Base-by-base conservation (phyloP, 2,113 vertebrate genomes). In the Centropus unirufus region DNA sequence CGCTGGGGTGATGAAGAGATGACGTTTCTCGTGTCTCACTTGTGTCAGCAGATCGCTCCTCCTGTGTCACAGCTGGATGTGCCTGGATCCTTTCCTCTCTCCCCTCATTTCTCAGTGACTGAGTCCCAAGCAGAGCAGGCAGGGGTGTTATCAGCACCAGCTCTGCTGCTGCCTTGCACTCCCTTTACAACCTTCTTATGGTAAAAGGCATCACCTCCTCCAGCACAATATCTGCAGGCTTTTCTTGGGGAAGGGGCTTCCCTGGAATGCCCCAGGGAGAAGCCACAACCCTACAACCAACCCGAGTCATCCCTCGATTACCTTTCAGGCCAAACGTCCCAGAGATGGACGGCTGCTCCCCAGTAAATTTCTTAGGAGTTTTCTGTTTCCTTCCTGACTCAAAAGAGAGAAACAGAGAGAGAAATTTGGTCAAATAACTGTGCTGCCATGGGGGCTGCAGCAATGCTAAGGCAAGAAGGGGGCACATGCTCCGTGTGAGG, bases 301-400 rank as follows among this genome's bases (percentile, higher is more conserved):
- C 27, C 9, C 40, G 32, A 61, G 68, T 2, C 4, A 0, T 9
- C 32, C 29, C 42, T 21, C 3, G 21, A 62, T 96, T 97, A 99
- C 99, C 99, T 99, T 99, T 99, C 94, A 99, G 96, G 86, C 99
- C 99, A 80, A 99, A 99, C 0, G 99, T 99, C 87, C 99, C 99
- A 54, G 99, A 99, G 98, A 99, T 99, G 26, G 99, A 99, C 0
- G 99, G 99, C 97, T 99, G 99, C 95, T 99, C 99, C 96, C 99
- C 99, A 1, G 99, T 99, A 97, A 99, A 99, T 91, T 99, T 99
- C 97, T 99, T 99, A 74, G 99, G 99, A 78, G 99, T 99, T 98
- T 99, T 99, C 98, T 99, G 99, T 98, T 99, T 99, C 98, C 99
- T 99, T 98, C 99, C 99, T 99, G 97, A 98, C 98, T 98, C 99